Conservation (phyloP, 2,113 vertebrate genomes). For the Pteronura brasiliensis region DNA sequence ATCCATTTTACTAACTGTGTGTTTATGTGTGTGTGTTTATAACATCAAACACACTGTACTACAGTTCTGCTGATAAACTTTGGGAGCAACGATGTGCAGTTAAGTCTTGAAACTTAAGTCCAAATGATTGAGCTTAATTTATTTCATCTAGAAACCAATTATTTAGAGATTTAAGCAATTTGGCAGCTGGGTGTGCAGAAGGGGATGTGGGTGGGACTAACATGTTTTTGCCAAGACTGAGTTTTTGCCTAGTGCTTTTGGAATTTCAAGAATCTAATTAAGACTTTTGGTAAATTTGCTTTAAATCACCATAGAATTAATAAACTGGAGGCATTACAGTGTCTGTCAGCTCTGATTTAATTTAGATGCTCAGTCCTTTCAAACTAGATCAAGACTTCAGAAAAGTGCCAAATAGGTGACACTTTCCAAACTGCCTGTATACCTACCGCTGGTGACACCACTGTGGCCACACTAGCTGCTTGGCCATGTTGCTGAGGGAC, state of each 20-base stretch:
- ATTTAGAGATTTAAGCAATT: constrained; percentile 61
- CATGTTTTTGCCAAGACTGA: constrained; percentile 68
- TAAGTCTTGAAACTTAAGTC: constrained; percentile 52
- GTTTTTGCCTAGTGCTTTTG: constrained; percentile 58
- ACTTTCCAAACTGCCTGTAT: background rate
- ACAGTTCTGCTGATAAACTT: constrained; percentile 32
- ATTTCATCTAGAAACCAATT: constrained; percentile 58
- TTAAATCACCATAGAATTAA: constrained; percentile 44
- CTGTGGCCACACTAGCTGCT: background rate
- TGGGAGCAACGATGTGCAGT: background rate
- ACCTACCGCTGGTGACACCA: background rate
- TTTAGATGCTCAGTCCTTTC: constrained; percentile 20
- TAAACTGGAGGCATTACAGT: constrained; percentile 22
- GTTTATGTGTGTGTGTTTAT: background rate
- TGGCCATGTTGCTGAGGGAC: background rate
- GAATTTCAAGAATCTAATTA: constrained; percentile 64
- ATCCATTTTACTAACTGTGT: background rate
- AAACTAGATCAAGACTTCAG: constrained; percentile 35
- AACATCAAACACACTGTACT: background rate
- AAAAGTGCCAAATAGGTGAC: background rate
- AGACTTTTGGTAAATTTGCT: constrained; percentile 59
- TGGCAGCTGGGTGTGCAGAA: constrained; percentile 63
- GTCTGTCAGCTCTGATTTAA: constrained; percentile 42
- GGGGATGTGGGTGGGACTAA: constrained; percentile 51
- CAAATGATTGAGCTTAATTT: constrained; percentile 57